Conservation (phyloP, 2,888 invertebrate genomes). For the Drosophila eohydei region DNA sequence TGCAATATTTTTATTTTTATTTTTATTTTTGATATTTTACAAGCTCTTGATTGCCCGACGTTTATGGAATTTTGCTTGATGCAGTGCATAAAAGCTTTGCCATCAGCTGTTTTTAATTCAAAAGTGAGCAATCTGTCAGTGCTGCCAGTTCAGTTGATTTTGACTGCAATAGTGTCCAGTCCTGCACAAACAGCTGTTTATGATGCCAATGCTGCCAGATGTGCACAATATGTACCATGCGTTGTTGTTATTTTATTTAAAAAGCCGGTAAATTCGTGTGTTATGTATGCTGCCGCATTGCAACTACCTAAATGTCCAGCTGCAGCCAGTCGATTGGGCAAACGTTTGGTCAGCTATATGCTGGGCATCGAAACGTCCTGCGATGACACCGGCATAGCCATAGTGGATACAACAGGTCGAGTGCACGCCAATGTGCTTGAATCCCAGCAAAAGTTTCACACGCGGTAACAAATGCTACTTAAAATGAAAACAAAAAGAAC, state of each 20-base stretch:
- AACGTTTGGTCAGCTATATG: slow-evolving; percentile 84
- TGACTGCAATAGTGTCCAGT: background rate
- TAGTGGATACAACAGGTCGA: slow-evolving; percentile 89
- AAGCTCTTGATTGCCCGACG: background rate
- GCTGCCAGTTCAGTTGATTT: background rate
- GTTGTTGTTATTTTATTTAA: slow-evolving; percentile 31
- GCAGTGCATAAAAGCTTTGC: background rate
- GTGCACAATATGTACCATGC: background rate
- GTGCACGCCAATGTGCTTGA: slow-evolving; percentile 92
- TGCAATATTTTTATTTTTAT: background rate
- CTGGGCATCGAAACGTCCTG: slow-evolving; percentile 99
- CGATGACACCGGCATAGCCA: slow-evolving; percentile 97
- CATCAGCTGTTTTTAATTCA: background rate
- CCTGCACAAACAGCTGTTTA: background rate
- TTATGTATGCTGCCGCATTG: slow-evolving; percentile 47
- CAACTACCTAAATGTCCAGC: slow-evolving; percentile 8
- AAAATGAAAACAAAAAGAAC: background rate
- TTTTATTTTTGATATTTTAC: no score
- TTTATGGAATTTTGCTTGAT: background rate
- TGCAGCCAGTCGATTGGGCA: background rate
- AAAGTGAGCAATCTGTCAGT: background rate
- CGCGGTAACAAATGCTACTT: slow-evolving; percentile 86
- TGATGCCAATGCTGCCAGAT: slow-evolving; percentile 26
- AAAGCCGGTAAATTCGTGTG: slow-evolving; percentile 24
- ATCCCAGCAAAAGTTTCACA: slow-evolving; percentile 92